Base-by-base conservation (phyloP, 2,888 invertebrate genomes). In the Schizaphis graminum region DNA sequence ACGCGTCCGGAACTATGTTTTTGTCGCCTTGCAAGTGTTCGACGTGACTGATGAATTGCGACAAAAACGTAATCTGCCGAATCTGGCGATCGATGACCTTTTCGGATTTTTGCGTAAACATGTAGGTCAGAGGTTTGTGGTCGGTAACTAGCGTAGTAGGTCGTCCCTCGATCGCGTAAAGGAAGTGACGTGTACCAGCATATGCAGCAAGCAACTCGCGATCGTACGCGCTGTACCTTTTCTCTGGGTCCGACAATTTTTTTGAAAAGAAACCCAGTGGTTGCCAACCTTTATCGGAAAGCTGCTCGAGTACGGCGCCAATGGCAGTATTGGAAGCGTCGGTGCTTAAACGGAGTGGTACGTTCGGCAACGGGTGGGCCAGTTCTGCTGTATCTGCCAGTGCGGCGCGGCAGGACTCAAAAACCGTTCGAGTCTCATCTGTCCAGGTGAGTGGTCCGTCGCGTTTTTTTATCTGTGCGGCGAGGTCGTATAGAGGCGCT, bases 201-300 rank as follows among this genome's bases (percentile, higher is more conserved):
- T 93, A 95, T 16, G 94, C 94, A 13, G 95, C 95, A 13, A 95
- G 88, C 0, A 94, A 41, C 44, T 94, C 94, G 1, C 94, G 85
- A 57, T 95, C 92, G 89, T 94, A 56, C 56, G 56, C 24, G 24
- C 56, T 56, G 56, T 56, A 56, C 24, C 7, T 56, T 56, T 21
- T 56, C 5, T 56, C 56, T 0, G 56, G 24, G 21, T 7, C 56
- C 4, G 56, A 94, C 10, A 77, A 13, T 21, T 21, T n/a, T n/a
- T n/a, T n/a, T n/a, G n/a, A n/a, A n/a, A n/a, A n/a, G n/a, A n/a
- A n/a, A n/a, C n/a, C n/a, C 24, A 24, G 21, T 21, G 56, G 56
- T 5, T 56, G 56, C 56, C 56, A 56, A 24, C 56, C 56, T 56
- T 56, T 56, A 5, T 56, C 24, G 56, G 56, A 21, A 0, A 56